phyloP scores from a whole-genome alignment of 2,888 invertebrate species.

The Ctenicera cuprea region DNA sequence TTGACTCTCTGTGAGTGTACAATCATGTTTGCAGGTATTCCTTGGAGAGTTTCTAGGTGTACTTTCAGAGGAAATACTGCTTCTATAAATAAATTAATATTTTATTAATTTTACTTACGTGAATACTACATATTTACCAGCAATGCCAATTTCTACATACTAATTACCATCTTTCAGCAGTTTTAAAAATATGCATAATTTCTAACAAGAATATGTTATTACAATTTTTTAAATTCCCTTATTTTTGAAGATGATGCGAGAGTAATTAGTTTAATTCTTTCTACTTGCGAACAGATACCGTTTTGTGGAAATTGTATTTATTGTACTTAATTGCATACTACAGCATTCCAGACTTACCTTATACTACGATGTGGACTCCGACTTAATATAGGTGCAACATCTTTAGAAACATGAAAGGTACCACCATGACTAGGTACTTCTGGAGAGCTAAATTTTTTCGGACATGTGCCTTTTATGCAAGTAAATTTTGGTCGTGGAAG shows the following conservation, averaged over 20 bases:
- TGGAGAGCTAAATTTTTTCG: not conserved
- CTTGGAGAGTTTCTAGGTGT: not conserved
- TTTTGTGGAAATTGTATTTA: too few species aligned
- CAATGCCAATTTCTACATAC: too few species aligned
- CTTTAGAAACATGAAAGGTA: constrained; percentile 62
- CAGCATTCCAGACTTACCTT: not conserved
- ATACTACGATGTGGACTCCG: not conserved
- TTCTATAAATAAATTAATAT: not conserved
- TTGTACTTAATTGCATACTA: too few species aligned
- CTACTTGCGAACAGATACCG: too few species aligned
- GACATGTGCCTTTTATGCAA: constrained; percentile 9
- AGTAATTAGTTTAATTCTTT: too few species aligned
- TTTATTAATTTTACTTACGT: too few species aligned
- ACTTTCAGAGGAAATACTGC: not conserved
- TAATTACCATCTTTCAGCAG: too few species aligned
- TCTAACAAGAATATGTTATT: too few species aligned
- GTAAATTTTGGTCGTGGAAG: not conserved
- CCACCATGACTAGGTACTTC: constrained; percentile 59
- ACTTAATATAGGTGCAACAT: constrained; percentile 45
- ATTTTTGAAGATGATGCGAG: too few species aligned
- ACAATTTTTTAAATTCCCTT: too few species aligned
- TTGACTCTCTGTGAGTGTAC: not conserved
- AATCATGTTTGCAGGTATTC: not conserved
- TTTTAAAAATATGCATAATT: too few species aligned
- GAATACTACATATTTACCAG: too few species aligned